These are phyloP conservation scores for Poecilia gillii DNA, from an alignment of 2,797 vertebrate genomes.

Conservation along the genomic window DNA sequence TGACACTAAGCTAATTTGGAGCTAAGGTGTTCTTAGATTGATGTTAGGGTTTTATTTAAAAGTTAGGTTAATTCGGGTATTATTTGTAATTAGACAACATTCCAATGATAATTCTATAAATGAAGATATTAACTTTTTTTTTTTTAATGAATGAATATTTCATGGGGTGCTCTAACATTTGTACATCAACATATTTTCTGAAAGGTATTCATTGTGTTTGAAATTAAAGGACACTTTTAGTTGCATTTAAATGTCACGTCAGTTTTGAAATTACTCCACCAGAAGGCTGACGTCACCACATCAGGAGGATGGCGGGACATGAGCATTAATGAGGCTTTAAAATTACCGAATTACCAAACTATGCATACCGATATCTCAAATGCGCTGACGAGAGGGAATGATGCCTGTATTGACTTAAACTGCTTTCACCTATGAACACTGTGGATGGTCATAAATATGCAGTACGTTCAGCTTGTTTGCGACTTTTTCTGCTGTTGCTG, in stretches of 20 bases:
- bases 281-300: neutral
- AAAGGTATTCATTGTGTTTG: neutral
- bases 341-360: neutral
- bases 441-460: neutral
- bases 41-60: neutral
- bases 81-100: neutral
- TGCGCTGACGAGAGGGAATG: neutral
- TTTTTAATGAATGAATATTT: neutral
- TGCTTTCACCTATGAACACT: neutral
- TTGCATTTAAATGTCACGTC: neutral
- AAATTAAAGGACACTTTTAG: neutral
- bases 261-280: neutral
- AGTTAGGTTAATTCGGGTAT: neutral
- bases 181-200: neutral
- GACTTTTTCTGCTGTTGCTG: conserved; percentile 4
- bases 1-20: neutral
- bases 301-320: neutral
- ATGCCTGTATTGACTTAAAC: neutral
- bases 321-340: neutral
- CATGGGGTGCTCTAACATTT: neutral
- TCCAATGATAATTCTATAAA: neutral
- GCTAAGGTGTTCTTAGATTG: neutral
- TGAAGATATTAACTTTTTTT: neutral
- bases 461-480: neutral
- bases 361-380: neutral